Base-by-base conservation (phyloP, 2,797 vertebrate species). In the Molossus alvarezi region DNA sequence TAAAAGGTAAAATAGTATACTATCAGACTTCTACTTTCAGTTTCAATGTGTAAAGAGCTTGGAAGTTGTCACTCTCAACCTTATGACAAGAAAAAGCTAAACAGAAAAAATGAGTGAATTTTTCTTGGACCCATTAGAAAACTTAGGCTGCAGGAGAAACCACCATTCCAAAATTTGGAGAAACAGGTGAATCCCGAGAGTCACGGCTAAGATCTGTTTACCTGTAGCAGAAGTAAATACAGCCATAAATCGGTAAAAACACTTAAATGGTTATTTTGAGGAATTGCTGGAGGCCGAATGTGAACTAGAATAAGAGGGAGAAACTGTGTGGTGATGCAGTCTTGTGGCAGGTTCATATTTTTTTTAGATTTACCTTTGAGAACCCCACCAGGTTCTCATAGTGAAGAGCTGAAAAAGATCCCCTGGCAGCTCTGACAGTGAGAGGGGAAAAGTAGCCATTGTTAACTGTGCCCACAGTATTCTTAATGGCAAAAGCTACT, bases 71-170 rank as follows among this genome's bases (percentile, higher is more conserved):
- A 73, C 29, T 53, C 11, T 51, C 15, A 75, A 88, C 7, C 53
- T 85, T 88, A 92, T 58, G 37, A 65, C 20, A 91, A 67, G 23
- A 69, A 89, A 88, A 93, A 88, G 80, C 29, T 62, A 57, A 95
- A 75, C 17, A 71, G 20, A 76, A 85, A 79, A 5, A 88, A 75
- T 21, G 27, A 88, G 23, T 53, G 37, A 41, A 41, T 65, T 81
- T 69, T 95, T 93, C 27, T 90, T 79, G 48, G 33, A 51, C 69
- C 4, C n/a, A 41, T 88, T 21, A 53, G 72, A 64, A 73, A 90
- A 55, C 13, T 60, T 33, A 93, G 62, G 76, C 62, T 95, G 5
- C n/a, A 81, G 51, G 15, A 27, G 2, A 84, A 71, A 72, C 45
- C 27, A 57, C 20, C 11, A 53, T 29, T 33, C 8, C 76, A 25